phyloP scores from a whole-genome alignment of 2,888 invertebrate genomes.

The Amblyjoppa proteus region DNA sequence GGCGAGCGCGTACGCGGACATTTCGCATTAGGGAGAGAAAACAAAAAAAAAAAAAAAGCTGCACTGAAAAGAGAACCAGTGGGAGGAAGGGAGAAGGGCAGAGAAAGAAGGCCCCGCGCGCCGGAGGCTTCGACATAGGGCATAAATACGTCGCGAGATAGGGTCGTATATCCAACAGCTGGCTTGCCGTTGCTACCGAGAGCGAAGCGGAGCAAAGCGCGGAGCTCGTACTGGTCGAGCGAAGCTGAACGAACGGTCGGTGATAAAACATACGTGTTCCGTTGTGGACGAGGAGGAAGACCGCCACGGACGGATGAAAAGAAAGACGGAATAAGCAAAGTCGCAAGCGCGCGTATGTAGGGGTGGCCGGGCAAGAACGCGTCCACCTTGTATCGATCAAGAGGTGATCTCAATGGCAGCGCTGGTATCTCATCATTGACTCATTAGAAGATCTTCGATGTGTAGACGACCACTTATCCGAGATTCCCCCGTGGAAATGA shows the following conservation, averaged over 20 bases:
- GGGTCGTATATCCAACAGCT: conserved; percentile 69
- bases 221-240: background rate
- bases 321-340: conserved; percentile 36
- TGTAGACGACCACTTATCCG: background rate
- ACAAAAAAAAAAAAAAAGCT: conserved; percentile 46
- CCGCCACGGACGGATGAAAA: conserved; percentile 47
- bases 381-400: conserved; percentile 71
- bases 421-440: conserved; percentile 8
- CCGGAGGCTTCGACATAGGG: conserved; percentile 49
- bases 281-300: conserved; percentile 30
- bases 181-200: conserved; percentile 52
- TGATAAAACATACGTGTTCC: conserved; percentile 66
- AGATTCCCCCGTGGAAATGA: background rate
- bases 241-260: conserved; percentile 36
- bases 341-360: conserved; percentile 22
- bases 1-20: conserved; percentile 15
- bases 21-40: background rate
- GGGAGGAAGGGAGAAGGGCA: conserved; percentile 51
- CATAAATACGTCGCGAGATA: conserved; percentile 69
- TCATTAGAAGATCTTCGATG: conserved; percentile 3
- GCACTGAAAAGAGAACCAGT: background rate
- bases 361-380: conserved; percentile 59
- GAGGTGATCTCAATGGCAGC: conserved; percentile 51
- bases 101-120: conserved; percentile 43
- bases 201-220: conserved; percentile 27